These are phyloP conservation scores for Jacana jacana DNA, from an alignment of 2,113 vertebrate genomes.

Conservation along the genomic window DNA sequence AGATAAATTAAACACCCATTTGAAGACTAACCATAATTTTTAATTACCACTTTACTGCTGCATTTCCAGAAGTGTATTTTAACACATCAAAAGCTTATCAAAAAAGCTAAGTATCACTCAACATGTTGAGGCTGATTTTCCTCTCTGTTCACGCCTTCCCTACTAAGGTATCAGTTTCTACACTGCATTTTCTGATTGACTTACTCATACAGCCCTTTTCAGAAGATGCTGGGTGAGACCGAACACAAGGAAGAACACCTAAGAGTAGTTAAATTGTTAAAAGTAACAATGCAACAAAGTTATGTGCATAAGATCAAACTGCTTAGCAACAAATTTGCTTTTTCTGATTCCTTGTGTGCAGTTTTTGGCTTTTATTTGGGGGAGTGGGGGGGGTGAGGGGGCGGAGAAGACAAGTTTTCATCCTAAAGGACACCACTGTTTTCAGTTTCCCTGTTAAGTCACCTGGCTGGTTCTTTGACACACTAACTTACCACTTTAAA, in stretches of 20 bases:
- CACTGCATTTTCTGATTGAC: conserved; percentile 27
- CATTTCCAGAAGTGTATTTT: background rate
- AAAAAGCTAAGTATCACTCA: background rate
- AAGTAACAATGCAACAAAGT: background rate
- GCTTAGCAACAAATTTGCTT: background rate
- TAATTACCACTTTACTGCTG: background rate
- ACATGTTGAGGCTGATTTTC: background rate
- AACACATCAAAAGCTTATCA: background rate
- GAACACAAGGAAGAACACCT: conserved; percentile 1
- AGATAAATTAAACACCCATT: background rate
- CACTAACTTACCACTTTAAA: background rate
- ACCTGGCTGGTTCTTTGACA: background rate
- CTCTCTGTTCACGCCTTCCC: background rate
- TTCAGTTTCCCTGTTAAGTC: background rate
- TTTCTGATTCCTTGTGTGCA: background rate
- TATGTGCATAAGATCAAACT: background rate
- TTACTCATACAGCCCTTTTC: background rate
- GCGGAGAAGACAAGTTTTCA: too few species aligned
- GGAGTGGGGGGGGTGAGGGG: too few species aligned
- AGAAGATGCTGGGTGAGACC: background rate
- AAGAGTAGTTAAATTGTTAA: background rate
- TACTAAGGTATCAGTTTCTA: background rate
- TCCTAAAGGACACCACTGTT: background rate
- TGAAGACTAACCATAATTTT: background rate
- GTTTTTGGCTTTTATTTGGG: background rate